Conservation (phyloP, 2,113 vertebrate genomes). For the human (Homo sapiens) region DNA sequence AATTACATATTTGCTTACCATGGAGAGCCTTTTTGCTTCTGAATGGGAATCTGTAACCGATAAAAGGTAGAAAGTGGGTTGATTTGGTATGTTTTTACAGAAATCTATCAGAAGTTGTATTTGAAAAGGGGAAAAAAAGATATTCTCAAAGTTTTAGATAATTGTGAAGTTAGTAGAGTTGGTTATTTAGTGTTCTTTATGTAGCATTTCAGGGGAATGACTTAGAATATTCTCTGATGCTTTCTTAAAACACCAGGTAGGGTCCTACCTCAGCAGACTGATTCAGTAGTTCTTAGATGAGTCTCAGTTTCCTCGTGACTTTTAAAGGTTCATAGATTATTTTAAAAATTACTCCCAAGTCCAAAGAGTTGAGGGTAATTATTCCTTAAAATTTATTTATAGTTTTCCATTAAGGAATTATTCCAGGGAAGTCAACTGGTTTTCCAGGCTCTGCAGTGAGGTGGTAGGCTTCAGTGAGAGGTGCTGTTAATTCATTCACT, state of each 20-base stretch:
- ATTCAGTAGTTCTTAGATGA: not conserved
- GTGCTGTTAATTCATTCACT: not conserved
- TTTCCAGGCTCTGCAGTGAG: not conserved
- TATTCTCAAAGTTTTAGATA: not conserved
- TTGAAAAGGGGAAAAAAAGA: not conserved
- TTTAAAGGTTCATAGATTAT: not conserved
- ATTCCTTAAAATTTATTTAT: not conserved
- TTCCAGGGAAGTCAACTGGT: not conserved
- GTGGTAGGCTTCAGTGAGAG: not conserved
- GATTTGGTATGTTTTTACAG: not conserved
- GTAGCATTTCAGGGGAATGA: not conserved
- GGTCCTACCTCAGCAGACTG: not conserved
- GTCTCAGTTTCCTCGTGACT: not conserved
- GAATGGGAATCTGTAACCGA: slow-evolving; percentile 48
- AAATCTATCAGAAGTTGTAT: not conserved
- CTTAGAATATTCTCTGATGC: not conserved
- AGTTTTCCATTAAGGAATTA: not conserved
- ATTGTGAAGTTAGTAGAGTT: not conserved
- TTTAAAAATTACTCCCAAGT: slow-evolving; percentile 21
- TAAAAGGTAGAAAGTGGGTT: not conserved
- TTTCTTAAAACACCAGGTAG: not conserved
- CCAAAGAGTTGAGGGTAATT: not conserved
- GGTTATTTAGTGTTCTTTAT: not conserved
- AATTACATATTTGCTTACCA: slow-evolving; percentile 59
- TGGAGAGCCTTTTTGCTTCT: slow-evolving; percentile 42